phyloP scores from a whole-genome alignment of 2,113 vertebrate species.

The Cynopterus brachyotis region DNA sequence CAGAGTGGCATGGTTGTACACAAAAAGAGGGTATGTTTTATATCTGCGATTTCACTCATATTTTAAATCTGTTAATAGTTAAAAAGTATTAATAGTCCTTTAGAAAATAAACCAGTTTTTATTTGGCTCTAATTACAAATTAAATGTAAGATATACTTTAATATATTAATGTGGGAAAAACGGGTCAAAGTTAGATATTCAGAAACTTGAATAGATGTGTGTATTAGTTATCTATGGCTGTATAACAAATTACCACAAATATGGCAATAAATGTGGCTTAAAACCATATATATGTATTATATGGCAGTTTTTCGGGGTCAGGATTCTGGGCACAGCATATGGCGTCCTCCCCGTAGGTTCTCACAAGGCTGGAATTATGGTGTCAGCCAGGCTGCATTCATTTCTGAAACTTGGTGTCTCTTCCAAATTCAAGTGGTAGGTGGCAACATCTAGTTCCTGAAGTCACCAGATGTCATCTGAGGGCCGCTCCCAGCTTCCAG shows the following conservation, averaged over 20 bases:
- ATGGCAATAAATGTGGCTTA: neutral
- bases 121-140: conserved; percentile 35
- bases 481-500: neutral
- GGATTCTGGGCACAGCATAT: neutral
- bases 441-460: neutral
- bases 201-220: neutral
- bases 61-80: neutral
- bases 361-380: neutral
- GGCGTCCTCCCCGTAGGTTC: neutral
- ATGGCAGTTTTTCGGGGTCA: neutral
- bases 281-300: neutral
- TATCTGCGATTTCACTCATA: neutral
- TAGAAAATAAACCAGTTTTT: conserved; percentile 1
- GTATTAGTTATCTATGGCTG: neutral
- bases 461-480: neutral
- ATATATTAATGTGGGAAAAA: neutral
- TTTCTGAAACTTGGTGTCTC: neutral
- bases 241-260: neutral
- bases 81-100: neutral
- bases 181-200: neutral
- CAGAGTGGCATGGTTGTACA: no score
- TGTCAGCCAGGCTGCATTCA: neutral
- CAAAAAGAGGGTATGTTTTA: neutral
- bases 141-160: neutral
- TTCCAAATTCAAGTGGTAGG: neutral